Evolutionary conservation across 2,888 invertebrate genomes (phyloP).

Genomic region (Nemurella pictetii): DNA sequence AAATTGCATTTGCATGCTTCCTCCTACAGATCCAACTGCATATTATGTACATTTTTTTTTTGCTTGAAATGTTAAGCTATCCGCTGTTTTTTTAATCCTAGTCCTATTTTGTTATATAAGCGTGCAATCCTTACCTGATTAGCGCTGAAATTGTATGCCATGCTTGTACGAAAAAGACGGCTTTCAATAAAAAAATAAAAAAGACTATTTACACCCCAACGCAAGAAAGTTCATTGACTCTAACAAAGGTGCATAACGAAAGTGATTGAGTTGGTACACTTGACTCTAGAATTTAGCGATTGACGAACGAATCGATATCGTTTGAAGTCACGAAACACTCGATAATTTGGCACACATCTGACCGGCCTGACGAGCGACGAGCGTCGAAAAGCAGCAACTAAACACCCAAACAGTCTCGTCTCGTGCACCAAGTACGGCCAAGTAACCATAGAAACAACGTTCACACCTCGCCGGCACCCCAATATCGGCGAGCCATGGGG

Average conservation of each 20-base stretch:
- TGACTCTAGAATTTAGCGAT: neutral
- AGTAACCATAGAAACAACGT: constrained; percentile 9
- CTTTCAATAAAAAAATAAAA: neutral
- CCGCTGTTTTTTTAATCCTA: too few species aligned
- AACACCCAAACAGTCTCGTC: neutral
- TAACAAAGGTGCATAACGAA: neutral
- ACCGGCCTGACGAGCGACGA: neutral
- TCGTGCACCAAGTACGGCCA: neutral
- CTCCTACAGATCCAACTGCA: too few species aligned
- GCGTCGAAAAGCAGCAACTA: neutral
- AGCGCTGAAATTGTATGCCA: constrained; percentile 52
- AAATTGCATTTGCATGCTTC: too few species aligned
- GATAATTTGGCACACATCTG: neutral
- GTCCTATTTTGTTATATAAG: too few species aligned
- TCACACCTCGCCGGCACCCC: neutral
- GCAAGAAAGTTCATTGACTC: neutral
- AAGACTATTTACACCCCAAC: neutral
- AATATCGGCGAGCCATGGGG: neutral
- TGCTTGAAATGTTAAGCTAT: too few species aligned
- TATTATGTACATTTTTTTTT: too few species aligned
- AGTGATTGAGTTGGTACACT: neutral
- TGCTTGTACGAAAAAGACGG: constrained; percentile 39
- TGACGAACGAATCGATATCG: neutral
- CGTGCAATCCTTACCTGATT: constrained; percentile 53
- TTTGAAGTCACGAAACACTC: neutral